Base-by-base conservation (phyloP, 2,113 vertebrate species). In the Oryzias curvinotus region DNA sequence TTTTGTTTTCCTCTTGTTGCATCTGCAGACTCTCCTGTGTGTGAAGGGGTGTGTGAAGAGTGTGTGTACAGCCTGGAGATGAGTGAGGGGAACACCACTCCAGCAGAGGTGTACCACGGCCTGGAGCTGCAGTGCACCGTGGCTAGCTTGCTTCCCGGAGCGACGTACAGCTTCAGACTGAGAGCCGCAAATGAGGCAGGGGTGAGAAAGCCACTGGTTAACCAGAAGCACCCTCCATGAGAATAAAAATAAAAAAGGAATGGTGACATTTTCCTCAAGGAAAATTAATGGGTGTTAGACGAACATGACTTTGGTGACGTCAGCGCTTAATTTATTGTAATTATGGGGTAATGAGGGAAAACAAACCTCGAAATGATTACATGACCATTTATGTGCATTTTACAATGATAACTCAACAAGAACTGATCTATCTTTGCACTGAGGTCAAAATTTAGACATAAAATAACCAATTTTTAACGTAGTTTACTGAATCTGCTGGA, bases 31-130 rank as follows among this genome's bases (percentile, higher is more conserved):
- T 68, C 80, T 10, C 85, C 85, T 4, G 49, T 72, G 16, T 91
- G 93, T 10, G 89, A 92, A 12, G 92, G 91, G 47, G 85, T 87
- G 26, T 92, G 92, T 65, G 92, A 94, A 17, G 80, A 93, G 65
- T 94, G 92, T 0, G 91, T 92, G 81, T 99, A 95, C 90, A 97
- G 94, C 0, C 88, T 99, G 84, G 96, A 99, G 87, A 96, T 98
- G 93, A 93, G 93, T 0, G 93, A 94, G 46, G 91, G 91, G 0
- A 90, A 94, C 56, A 75, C 87, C 0, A 84, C 85, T 0, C 90
- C 92, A 5, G 91, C 92, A 0, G 94, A 98, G 78, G 94, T 97
- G 18, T 99, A 96, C 84, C 90, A 91, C 0, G 97, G 97, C 14
- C 85, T 91, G 0, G 92, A 93, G 59, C 91, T 96, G 58, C 93